Percentiles rank a stretch among this genome's conserved stretches.
Conservation (phyloP, 2,888 invertebrate species). For the Ornithoptera priamus region DNA sequence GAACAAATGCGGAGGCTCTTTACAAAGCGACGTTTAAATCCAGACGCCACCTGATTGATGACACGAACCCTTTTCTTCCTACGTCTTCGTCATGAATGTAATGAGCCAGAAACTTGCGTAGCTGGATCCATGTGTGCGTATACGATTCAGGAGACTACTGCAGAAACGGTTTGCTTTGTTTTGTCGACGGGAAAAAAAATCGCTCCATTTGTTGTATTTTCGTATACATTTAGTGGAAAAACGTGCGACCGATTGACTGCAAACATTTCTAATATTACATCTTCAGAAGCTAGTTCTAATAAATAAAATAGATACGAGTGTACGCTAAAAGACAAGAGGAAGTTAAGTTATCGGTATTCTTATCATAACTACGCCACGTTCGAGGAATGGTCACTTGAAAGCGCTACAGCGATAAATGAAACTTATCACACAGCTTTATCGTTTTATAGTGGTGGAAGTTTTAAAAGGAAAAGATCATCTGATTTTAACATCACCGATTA, state of each 20-base stretch:
- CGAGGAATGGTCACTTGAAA: conserved; percentile 15
- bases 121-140: conserved; percentile 11
- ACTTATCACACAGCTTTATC: conserved; percentile 5
- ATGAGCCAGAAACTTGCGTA: conserved; percentile 24
- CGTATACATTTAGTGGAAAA: neutral
- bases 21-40: conserved; percentile 23
- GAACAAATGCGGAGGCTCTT: conserved; percentile 6
- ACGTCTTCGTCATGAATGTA: conserved; percentile 26
- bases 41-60: conserved; percentile 26
- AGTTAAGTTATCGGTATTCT: conserved; percentile 14
- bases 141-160: conserved; percentile 1
- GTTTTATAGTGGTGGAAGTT: neutral
- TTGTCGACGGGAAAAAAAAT: neutral
- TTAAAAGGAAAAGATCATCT: neutral
- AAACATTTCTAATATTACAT: neutral
- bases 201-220: neutral
- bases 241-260: neutral
- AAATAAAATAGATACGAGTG: conserved; percentile 1
- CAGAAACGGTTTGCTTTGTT: conserved; percentile 8
- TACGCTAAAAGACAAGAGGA: neutral
- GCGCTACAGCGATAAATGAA: conserved; percentile 1
- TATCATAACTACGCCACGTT: neutral
- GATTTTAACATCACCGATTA: neutral
- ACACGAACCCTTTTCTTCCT: conserved; percentile 25
- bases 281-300: neutral